Evolutionary conservation across 2,113 vertebrate species (phyloP).

Genomic region (Heteronetta atricapilla): DNA sequence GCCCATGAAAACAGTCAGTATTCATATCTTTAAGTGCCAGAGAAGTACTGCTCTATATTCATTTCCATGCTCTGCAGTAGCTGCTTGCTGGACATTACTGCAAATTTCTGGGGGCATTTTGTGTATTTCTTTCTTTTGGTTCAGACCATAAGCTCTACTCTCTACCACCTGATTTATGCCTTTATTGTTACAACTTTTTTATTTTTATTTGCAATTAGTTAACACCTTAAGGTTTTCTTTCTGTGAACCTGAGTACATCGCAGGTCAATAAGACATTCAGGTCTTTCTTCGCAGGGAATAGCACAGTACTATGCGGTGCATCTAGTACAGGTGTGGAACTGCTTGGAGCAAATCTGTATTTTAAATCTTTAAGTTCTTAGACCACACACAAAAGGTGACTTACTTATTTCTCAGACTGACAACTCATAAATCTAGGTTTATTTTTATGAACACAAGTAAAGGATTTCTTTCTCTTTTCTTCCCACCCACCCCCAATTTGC

Average conservation of each 20-base stretch:
- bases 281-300: neutral
- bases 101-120: neutral
- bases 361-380: neutral
- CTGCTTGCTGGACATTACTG: neutral
- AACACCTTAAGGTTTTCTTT: neutral
- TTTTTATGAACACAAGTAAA: neutral
- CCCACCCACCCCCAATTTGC: neutral
- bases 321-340: neutral
- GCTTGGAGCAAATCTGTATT: neutral
- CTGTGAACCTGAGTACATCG: neutral
- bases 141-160: neutral
- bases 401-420: neutral
- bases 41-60: neutral
- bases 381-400: neutral
- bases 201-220: neutral
- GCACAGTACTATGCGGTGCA: rapidly evolving
- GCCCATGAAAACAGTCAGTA: neutral
- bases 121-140: neutral
- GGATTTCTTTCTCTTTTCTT: neutral
- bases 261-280: neutral
- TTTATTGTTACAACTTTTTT: neutral
- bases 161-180: neutral
- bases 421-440: neutral
- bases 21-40: neutral
- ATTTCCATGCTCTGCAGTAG: neutral